Evolutionary conservation across 2,113 vertebrate genomes (phyloP).

Genomic region (Oryzias woworae): DNA sequence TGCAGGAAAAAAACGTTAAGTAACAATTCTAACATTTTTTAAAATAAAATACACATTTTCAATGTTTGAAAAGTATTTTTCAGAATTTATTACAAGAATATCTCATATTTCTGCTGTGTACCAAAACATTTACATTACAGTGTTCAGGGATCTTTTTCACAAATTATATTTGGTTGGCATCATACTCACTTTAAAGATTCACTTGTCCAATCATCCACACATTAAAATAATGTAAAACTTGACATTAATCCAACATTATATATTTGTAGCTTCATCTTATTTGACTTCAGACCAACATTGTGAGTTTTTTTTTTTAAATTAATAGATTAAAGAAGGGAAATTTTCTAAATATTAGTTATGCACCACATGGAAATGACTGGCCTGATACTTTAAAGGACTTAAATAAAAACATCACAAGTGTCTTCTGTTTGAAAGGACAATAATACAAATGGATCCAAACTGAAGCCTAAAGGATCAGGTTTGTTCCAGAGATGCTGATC

Average conservation of each 20-base stretch:
- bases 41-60: no score
- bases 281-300: no score
- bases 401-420: not conserved
- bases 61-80: not conserved
- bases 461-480: not conserved
- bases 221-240: constrained; percentile 37
- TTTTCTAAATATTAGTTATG: constrained; percentile 44
- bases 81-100: constrained; percentile 81
- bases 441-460: no score
- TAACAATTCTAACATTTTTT: no score
- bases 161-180: constrained; percentile 61
- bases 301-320: not conserved
- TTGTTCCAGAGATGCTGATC: not conserved
- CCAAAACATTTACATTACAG: constrained; percentile 68
- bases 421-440: no score
- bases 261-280: not conserved
- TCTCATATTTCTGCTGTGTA: constrained; percentile 71
- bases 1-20: no score
- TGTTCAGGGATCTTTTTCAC: constrained; percentile 51
- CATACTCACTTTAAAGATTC: constrained; percentile 34
- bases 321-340: constrained; percentile 47
- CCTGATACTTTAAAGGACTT: not conserved
- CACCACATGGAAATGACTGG: not conserved
- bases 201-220: constrained; percentile 20
- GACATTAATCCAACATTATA: constrained; percentile 18